Evolutionary conservation across 2,113 vertebrate genomes (phyloP).

Genomic region (Girardinichthys multiradiatus): DNA sequence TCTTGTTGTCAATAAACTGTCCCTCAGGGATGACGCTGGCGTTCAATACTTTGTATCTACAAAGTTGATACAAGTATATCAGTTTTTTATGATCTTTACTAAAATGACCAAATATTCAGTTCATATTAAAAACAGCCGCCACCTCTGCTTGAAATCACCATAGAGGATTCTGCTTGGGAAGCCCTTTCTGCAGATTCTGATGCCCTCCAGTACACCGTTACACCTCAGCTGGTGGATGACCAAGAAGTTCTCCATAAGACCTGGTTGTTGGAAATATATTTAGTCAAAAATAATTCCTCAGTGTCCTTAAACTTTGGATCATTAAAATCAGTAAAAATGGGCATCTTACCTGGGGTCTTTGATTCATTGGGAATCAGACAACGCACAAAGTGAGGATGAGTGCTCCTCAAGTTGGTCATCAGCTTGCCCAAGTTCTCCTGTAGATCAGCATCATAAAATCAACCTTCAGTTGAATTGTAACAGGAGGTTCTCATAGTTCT

Average conservation of each 20-base stretch:
- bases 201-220: constrained; percentile 86
- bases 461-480: neutral
- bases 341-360: constrained; percentile 86
- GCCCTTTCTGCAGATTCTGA: too few species aligned
- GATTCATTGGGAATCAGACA: constrained; percentile 92
- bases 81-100: too few species aligned
- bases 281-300: neutral
- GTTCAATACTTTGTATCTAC: too few species aligned
- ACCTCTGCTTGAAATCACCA: too few species aligned
- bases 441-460: constrained; percentile 8
- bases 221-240: constrained; percentile 88
- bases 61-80: too few species aligned
- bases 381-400: constrained; percentile 90
- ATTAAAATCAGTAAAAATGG: neutral
- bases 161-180: too few species aligned
- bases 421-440: constrained; percentile 92
- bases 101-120: too few species aligned
- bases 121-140: too few species aligned
- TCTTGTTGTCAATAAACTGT: too few species aligned
- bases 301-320: neutral
- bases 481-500: neutral
- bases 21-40: too few species aligned
- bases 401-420: constrained; percentile 88
- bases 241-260: constrained; percentile 89
- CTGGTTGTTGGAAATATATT: constrained; percentile 50